Conservation (phyloP, 92 coral and sea anemone species). For the Galaxea fascicularis region DNA sequence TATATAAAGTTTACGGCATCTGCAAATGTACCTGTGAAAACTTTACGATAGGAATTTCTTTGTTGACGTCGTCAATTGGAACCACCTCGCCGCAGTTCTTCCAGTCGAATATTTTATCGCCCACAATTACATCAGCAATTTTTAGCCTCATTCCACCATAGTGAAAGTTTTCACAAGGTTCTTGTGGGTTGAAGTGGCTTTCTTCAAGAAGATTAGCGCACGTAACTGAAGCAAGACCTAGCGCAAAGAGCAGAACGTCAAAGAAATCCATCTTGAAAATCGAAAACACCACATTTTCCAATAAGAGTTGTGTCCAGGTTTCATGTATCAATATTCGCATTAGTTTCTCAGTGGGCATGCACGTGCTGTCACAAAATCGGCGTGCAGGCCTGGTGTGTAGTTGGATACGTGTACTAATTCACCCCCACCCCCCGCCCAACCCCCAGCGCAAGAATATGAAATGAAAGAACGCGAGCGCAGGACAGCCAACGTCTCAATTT, state of each 20-base stretch:
- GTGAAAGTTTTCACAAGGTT: conserved; percentile 21
- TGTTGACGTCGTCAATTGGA: conserved; percentile 27
- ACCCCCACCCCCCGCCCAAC: too few species aligned
- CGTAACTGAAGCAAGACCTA: background rate
- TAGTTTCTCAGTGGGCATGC: too few species aligned
- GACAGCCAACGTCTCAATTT: too few species aligned
- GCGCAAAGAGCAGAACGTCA: background rate
- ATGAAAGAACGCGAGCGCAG: too few species aligned
- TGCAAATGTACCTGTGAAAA: conserved; percentile 27
- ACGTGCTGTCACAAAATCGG: too few species aligned
- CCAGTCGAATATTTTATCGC: conserved; percentile 4
- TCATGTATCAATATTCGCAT: too few species aligned
- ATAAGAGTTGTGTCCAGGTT: too few species aligned
- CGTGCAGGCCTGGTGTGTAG: too few species aligned
- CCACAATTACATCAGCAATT: conserved; percentile 26
- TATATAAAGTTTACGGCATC: too few species aligned
- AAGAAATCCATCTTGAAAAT: background rate
- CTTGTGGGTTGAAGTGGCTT: background rate
- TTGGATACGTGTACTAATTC: too few species aligned
- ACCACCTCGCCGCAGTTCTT: conserved; percentile 35
- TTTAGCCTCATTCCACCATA: conserved; percentile 10
- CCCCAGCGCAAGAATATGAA: too few species aligned
- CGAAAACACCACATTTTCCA: background rate
- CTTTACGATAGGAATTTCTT: conserved; percentile 31
- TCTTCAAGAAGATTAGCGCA: conserved; percentile 14